Base-by-base conservation (phyloP, 1,140 invertebrate genomes). In the Tetranychus cinnabarinus region DNA sequence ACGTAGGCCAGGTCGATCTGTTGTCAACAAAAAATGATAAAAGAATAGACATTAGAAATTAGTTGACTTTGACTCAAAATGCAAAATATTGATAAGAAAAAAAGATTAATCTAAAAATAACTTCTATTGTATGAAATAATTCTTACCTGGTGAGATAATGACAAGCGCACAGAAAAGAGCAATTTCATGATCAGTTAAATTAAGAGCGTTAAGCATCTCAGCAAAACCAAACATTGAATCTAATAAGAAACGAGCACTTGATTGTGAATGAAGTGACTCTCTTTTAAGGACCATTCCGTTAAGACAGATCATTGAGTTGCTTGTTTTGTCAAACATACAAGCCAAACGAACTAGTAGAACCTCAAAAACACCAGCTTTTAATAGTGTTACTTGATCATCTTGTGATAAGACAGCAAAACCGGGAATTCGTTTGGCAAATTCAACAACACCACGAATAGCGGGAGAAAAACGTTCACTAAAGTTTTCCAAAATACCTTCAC, bases 151-250 rank as follows among this genome's bases (percentile, higher is more conserved):
- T 34, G 90, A 86, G 66, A 97, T 90, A 62, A 97, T 81, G 1
- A 96, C 88, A 55, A 95, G 84, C 61, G 90, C 87, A 75, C 87
- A 92, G 75, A 96, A 92, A 1, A 97, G 76, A 37, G 88, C 90
- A 60, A 97, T 80, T 71, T 97, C 89, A 39, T 85, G 83, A 70
- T 97, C 92, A 12, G 84, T 84, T 58, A 97, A 75, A 69, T 84
- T 80, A 69, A 96, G 79, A 7, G 81, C 80, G 71, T 95, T 93
- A 71, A 97, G 83, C 65, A 88, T 79, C 69, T 93, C 89, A 48
- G 90, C 88, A 73, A 97, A 93, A 69, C 96, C 92, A 72, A 97
- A 93, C 76, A 95, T 96, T 63, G 87, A 92, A 69, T 95, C 88
- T 73, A 95, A 85, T 37, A 97, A 80, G 71, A 93, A 95, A 66